Evolutionary conservation across 2,797 vertebrate species (phyloP), one percentile per base, ranked within the genome.

Genomic region (Pipistrellus pipistrellus): DNA sequence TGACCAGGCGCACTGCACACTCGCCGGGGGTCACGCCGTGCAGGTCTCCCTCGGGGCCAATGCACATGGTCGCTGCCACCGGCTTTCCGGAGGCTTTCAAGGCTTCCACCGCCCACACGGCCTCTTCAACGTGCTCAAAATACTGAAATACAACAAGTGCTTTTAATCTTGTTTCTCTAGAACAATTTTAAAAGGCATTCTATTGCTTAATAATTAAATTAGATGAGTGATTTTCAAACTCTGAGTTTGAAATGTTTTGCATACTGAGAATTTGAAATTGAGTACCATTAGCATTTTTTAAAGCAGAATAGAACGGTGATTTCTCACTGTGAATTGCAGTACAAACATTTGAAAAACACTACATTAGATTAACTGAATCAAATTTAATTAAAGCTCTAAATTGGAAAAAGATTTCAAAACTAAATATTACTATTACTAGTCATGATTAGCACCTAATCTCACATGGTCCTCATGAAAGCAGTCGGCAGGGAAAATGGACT

Each of bases 121-220:
- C 99, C 97, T 99, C 99, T 97, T 99, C 99, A 95, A 99, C 99
- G 0, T 99, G 99, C 97, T 99, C 99, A 97, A 99, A 99, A 97
- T 99, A 99, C 99, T 99, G 98, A 96, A 98, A 97, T 75, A 96
- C 75, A 96, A 59, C 3, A 57, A 71, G 13, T 75, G 38, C 11
- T 59, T 77, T 89, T 81, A 44, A 38, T 46, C 46, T 72, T 10
- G 13, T 66, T 95, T 84, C 11, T 87, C 66, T 46, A 2, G 53
- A 51, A 71, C 2, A n/a, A 25, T 32, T 32, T 71, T 87, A 78
- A 88, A 88, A 96, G 57, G 0, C 57, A 46, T 7, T 51, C 2
- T 89, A 35, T 20, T 95, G 55, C 11, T 30, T 62, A 80, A 71
- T 62, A 69, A 88, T 9, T 53, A 73, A 75, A 35, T 75, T 72